Base-by-base conservation (phyloP, 2,797 vertebrate genomes). In the Sebastes kiyomatsui region DNA sequence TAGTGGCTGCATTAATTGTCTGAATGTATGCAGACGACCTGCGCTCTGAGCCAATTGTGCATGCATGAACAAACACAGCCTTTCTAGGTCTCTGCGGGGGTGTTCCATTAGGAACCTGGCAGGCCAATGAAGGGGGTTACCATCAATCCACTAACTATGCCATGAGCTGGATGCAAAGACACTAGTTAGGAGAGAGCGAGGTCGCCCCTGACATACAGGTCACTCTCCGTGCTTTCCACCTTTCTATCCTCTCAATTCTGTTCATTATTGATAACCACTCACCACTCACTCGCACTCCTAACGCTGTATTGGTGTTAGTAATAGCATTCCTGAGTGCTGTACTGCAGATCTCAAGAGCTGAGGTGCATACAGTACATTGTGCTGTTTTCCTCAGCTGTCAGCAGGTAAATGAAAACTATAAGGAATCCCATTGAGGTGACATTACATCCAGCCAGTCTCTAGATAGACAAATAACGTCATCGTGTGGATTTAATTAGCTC, bases 231-330 rank as follows among this genome's bases (percentile, higher is more conserved):
- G 68, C 67, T 64, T 76, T 76, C 78, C 56, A 69, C 66, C 62
- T 52, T 71, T 62, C 66, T 13, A 56, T 68, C 60, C 61, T 67
- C 70, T 82, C 66, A 54, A 65, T 64, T 76, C 35, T 72, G 54
- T 81, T 82, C 68, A 88, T 87, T 91, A 92, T 90, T 90, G 80
- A 92, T 91, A 84, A 83, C 56, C 56, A 59, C 76, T 58, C 69
- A 60, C 62, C 62, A 75, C 80, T 89, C 70, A 35, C 65, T 88
- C 71, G 38, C 9, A 13, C 61, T 46, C 70, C 22, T 42, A n/a
- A 69, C 16, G 25, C 75, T 32, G 55, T 55, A 32, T 28, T 64
- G 75, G 65, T 74, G 56, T 81, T 22, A 28, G 72, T 73, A 16
- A 78, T 67, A 75, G 76, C 80, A 10, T 62, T 87, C 62, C 75